Conservation (phyloP, 2,797 vertebrate species). For the Remorina albescens region DNA sequence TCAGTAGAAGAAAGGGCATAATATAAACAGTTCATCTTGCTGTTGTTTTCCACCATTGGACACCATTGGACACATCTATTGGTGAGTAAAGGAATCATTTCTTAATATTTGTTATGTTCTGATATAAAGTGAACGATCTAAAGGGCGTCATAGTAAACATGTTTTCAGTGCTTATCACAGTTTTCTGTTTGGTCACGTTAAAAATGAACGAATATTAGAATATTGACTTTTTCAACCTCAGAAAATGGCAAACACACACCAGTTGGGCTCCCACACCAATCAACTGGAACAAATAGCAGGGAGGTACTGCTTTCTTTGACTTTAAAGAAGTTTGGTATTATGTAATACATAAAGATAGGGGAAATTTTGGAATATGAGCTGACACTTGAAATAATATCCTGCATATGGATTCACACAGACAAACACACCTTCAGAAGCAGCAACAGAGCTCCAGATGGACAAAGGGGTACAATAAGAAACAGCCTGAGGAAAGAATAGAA, state of each 20-base stretch:
- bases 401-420: slow-evolving; percentile 15
- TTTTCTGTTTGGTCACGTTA: neutral
- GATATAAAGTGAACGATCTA: neutral
- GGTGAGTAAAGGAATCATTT: too few species aligned
- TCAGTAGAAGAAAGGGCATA: too few species aligned
- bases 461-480: slow-evolving; percentile 59
- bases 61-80: neutral
- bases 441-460: slow-evolving; percentile 63
- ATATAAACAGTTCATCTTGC: too few species aligned
- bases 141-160: neutral
- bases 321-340: slow-evolving; percentile 27
- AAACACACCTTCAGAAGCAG: slow-evolving; percentile 36
- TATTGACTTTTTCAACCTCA: too few species aligned
- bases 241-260: too few species aligned
- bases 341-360: slow-evolving; percentile 45
- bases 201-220: too few species aligned
- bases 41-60: neutral
- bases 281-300: too few species aligned
- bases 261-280: too few species aligned
- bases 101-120: neutral
- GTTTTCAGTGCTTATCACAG: too few species aligned
- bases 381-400: slow-evolving; percentile 44
- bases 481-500: slow-evolving; percentile 47
- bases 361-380: slow-evolving; percentile 26
- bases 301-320: slow-evolving; percentile 32